phyloP scores from a whole-genome alignment of 2,888 invertebrate genomes.

The Eulithis prunata region DNA sequence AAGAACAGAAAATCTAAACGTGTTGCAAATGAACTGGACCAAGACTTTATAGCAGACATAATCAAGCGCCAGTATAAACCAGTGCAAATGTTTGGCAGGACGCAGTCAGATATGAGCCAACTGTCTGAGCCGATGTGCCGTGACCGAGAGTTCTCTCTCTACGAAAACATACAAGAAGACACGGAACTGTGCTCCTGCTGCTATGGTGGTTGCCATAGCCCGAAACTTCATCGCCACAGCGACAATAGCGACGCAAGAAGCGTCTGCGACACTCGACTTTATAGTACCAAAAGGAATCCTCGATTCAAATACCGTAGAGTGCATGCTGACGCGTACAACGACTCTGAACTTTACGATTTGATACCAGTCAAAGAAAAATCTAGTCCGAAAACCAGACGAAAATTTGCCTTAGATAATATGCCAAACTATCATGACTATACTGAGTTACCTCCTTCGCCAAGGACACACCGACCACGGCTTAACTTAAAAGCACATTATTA shows the following conservation, averaged over 20 bases:
- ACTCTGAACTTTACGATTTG: constrained; percentile 68
- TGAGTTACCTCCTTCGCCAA: constrained; percentile 75
- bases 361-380: constrained; percentile 76
- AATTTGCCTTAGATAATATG: constrained; percentile 58
- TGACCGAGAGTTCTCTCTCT: constrained; percentile 61
- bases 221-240: constrained; percentile 31
- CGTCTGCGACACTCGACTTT: constrained; percentile 68
- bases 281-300: constrained; percentile 56
- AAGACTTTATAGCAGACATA: constrained; percentile 71
- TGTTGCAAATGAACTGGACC: constrained; percentile 51
- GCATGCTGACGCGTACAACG: constrained; percentile 57
- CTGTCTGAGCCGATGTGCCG: constrained; percentile 74
- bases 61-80: constrained; percentile 72
- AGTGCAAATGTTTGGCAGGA: constrained; percentile 63
- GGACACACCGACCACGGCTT: constrained; percentile 65
- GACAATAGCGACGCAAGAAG: constrained; percentile 63
- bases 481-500: constrained; percentile 69
- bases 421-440: constrained; percentile 54
- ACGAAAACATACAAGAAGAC: constrained; percentile 54
- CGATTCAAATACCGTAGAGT: constrained; percentile 49
- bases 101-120: constrained; percentile 67
- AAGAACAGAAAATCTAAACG: constrained; percentile 47
- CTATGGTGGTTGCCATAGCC: constrained; percentile 40
- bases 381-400: constrained; percentile 69
- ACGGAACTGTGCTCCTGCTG: constrained; percentile 66